Evolutionary conservation across 1,140 invertebrate genomes (phyloP), one percentile per base, ranked within the genome.

Genomic region (Drosophila ficusphila): DNA sequence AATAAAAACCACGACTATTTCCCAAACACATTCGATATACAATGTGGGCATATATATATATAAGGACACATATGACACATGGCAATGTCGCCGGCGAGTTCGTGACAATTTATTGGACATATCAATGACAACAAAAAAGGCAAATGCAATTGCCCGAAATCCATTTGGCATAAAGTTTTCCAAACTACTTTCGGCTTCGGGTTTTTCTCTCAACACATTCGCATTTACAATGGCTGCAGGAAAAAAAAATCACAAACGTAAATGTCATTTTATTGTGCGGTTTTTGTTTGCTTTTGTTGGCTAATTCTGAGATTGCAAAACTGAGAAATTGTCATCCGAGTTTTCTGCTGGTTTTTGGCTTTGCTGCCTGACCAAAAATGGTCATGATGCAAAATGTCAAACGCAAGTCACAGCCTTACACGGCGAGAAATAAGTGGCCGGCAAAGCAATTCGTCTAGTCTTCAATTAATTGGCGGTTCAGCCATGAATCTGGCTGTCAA

Each of bases 51-150:
- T 33, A 27, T 41, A 72, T 58, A 71, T 33, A 27, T 41, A 72
- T 58, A 58, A 65, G 64, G 73, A 68, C 69, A 76, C 52, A 73
- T 61, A 53, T 68, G 47, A 68, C 33, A 58, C 48, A 56, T 68
- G 60, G 47, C 53, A 41, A 36, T 52, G 53, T 53, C 53, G 25
- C 31, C 57, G 41, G 29, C 65, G 73, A 68, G 56, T 64, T 85
- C 79, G 79, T 85, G 79, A 85, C 79, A 83, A 83, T 83, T 83
- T 83, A 83, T 83, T 83, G 70, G 62, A 83, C 74, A 69, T 61
- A 88, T 88, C 82, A 76, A 69, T 73, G 81, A 81, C 76, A 74
- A 77, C 72, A 54, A 58, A 86, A 81, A 88, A 73, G 72, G 81
- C 51, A 68, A 73, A 73, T 82, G 74, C 79, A 82, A 76, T 79